Conservation (phyloP, 2,113 vertebrate genomes). For the Phalacrocorax aristotelis region DNA sequence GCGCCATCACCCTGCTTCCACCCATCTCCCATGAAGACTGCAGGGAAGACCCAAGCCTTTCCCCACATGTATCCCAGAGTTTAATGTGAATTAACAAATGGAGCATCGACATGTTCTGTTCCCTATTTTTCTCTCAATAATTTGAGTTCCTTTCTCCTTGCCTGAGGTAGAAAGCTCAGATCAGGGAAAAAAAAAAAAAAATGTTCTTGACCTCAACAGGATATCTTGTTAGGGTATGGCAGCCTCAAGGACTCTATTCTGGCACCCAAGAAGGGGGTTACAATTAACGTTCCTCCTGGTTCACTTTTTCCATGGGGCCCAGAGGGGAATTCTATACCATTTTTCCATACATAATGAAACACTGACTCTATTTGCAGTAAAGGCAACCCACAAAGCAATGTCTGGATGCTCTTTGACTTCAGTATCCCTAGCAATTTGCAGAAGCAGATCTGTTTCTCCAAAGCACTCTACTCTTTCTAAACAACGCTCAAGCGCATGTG, state of each 20-base stretch:
- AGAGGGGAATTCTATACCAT: background rate
- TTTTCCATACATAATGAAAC: background rate
- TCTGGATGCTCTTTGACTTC: background rate
- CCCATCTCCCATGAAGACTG: background rate
- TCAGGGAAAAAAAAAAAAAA: background rate
- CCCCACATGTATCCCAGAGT: background rate
- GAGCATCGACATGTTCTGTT: background rate
- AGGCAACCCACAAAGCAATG: background rate
- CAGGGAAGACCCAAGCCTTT: background rate
- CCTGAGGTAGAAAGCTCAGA: background rate
- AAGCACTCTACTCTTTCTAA: background rate
- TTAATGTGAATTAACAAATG: background rate
- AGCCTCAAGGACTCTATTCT: background rate
- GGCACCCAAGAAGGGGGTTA: background rate
- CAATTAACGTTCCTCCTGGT: background rate
- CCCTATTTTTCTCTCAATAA: conserved; percentile 12
- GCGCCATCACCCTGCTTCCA: rapidly evolving
- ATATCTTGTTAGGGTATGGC: background rate
- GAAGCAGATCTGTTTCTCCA: background rate
- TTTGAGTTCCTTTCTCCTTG: background rate
- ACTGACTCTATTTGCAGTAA: background rate
- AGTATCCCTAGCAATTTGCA: background rate
- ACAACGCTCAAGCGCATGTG: background rate
- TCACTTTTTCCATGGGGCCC: background rate
- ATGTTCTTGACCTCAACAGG: background rate